A percentile compares a stretch with the other conserved stretches of the same genome.
Conservation (phyloP, 2,797 vertebrate species). For the Poecilia gillii region DNA sequence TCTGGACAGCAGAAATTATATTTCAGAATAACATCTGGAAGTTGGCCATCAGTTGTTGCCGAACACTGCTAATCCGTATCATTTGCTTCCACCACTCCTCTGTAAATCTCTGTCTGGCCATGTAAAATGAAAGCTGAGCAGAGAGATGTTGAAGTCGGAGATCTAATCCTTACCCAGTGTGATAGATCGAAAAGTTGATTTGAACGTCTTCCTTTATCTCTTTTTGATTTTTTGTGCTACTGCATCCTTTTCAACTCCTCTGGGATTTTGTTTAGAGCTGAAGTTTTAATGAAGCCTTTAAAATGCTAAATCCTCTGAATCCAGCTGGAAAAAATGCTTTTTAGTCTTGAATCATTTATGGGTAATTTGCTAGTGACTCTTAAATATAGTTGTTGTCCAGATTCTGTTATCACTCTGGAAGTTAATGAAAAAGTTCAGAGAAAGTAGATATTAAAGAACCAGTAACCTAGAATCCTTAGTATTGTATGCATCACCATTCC, state of each 20-base stretch:
- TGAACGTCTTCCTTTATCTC: neutral
- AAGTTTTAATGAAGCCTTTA: neutral
- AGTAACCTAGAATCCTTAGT: neutral
- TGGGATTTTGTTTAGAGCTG: neutral
- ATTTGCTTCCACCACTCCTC: neutral
- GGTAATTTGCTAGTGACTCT: neutral
- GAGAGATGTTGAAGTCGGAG: neutral
- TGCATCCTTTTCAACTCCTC: neutral
- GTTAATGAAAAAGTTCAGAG: neutral
- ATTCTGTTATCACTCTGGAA: neutral
- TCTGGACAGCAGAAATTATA: too few relatives aligned
- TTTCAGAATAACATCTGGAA: too few relatives aligned
- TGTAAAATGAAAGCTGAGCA: neutral
- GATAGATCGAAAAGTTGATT: neutral
- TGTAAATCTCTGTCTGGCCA: neutral
- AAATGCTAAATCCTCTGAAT: neutral
- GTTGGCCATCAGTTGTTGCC: neutral
- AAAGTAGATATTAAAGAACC: neutral
- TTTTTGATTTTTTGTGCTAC: too few relatives aligned
- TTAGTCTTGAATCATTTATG: neutral
- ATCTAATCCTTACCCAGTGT: neutral
- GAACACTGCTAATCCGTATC: neutral
- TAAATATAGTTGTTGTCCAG: neutral
- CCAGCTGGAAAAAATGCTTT: neutral
- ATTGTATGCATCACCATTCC: neutral